Evolutionary conservation across 2,113 vertebrate genomes (phyloP).

Genomic region (Menura novaehollandiae): DNA sequence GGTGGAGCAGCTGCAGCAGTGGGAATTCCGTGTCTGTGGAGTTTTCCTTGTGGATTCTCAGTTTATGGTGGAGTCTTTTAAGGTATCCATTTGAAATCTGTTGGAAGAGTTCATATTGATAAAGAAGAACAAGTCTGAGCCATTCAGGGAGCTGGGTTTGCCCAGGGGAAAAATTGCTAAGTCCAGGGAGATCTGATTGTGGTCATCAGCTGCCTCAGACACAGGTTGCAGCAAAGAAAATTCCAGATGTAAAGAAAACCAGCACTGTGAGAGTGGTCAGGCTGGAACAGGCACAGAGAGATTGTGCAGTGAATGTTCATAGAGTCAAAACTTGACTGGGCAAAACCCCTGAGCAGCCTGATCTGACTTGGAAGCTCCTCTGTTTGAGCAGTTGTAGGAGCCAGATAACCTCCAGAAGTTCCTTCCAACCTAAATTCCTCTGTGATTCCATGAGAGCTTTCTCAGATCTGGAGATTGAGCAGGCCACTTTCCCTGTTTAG

Average conservation of each 20-base stretch:
- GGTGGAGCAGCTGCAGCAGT: slow-evolving; percentile 94
- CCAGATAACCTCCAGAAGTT: not conserved
- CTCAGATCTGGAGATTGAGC: not conserved
- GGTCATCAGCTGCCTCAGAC: not conserved
- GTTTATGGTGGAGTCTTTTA: slow-evolving; percentile 98
- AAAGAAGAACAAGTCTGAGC: not conserved
- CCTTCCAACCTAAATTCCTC: not conserved
- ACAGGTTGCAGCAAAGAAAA: not conserved
- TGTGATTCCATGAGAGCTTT: not conserved
- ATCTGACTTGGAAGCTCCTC: not conserved
- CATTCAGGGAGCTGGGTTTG: not conserved
- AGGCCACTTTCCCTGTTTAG: not conserved
- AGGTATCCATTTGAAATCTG: slow-evolving; percentile 72
- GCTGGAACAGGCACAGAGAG: not conserved
- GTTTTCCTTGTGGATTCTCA: slow-evolving; percentile 98
- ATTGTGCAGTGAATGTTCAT: not conserved
- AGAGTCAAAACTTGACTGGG: not conserved
- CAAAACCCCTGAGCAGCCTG: not conserved
- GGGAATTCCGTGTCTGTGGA: slow-evolving; percentile 96
- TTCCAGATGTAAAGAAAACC: not conserved
- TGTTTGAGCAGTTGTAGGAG: not conserved
- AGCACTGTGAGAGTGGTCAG: not conserved
- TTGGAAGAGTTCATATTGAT: not conserved
- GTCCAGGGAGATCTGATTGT: not conserved
- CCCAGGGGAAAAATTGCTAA: not conserved